Evolutionary conservation across 2,888 invertebrate species (phyloP), one percentile per base, ranked within the genome.

Genomic region (Agonum fuliginosum): DNA sequence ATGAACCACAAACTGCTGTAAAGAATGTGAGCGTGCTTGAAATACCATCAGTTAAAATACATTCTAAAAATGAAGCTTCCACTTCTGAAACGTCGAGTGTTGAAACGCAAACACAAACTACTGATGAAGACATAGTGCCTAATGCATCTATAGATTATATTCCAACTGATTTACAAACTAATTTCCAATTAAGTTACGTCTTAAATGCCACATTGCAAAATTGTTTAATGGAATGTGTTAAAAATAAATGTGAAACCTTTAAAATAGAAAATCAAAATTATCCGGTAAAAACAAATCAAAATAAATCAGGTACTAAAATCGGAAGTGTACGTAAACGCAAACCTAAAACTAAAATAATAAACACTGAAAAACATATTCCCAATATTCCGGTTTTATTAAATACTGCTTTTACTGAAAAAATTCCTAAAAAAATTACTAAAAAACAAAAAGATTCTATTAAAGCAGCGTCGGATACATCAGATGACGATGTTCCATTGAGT

Each of bases 211-310:
- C 77, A 24, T 27, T 77, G 30, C 69, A 77, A 41, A 77, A 77
- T 30, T 77, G 77, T 43, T 58, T 77, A 70, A 69, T 77, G 70
- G 77, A 77, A 54, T 77, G 77, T 70, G 70, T 77, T 24, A 77
- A 54, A 70, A 77, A 69, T 54, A 77, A 77, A 48, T 69, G 69
- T 37, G 77, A 77, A 54, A 30, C 54, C 41, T 58, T 77, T 14
- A 77, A 77, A 54, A 70, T 54, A n/a, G 77, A 75, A 65, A 67
- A 46, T 75, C 19, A 75, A 75, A 75, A 75, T 74, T 14, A 37
- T n/a, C 37, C 37, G 1, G 3, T 17, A 46, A 46, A 46, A 20
- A 30, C 27, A 17, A 62, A 62, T 27, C 8, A 27, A 30, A 62
- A 30, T 62, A 62, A 62, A 41, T n/a, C 41, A 14, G 20, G 20